Percentiles rank a stretch among this genome's conserved stretches.
Evolutionary conservation across 2,888 invertebrate species (phyloP).

Genomic region (Caenorhabditis zanzibari): DNA sequence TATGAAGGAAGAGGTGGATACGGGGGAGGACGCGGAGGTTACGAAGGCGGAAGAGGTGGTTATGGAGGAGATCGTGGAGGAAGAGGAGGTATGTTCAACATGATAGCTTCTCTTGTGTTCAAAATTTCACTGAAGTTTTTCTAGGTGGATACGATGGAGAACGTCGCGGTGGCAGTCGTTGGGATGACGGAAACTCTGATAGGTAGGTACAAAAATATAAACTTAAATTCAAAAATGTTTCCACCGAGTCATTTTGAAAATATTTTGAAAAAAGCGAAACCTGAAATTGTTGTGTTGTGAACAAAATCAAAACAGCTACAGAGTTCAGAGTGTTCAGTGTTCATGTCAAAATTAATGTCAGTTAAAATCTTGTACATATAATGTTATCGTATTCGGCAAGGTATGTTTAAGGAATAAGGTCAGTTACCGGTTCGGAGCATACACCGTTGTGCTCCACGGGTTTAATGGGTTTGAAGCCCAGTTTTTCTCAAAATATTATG

Average conservation of each 20-base stretch:
- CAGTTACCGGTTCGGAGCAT: constrained; percentile 34
- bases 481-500: constrained; percentile 52
- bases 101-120: background rate
- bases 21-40: constrained; percentile 54
- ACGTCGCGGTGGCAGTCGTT: constrained; percentile 60
- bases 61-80: constrained; percentile 21
- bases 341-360: constrained; percentile 39
- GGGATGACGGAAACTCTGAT: constrained; percentile 60
- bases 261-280: background rate
- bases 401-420: constrained; percentile 43
- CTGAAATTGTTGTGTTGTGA: constrained; percentile 58
- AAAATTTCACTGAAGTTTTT: background rate
- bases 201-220: constrained; percentile 33
- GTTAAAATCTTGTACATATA: constrained; percentile 21
- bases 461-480: constrained; percentile 21
- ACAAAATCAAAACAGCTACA: constrained; percentile 54
- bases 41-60: constrained; percentile 57
- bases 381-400: constrained; percentile 32
- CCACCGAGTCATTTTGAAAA: constrained; percentile 7
- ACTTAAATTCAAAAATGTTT: background rate
- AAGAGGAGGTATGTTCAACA: background rate
- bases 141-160: constrained; percentile 57
- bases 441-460: constrained; percentile 12
- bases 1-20: constrained; percentile 55
- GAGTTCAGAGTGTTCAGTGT: constrained; percentile 56